Evolutionary conservation across 2,797 vertebrate genomes (phyloP), one percentile per base, ranked within the genome.

Genomic region (Craterocephalus amniculus): DNA sequence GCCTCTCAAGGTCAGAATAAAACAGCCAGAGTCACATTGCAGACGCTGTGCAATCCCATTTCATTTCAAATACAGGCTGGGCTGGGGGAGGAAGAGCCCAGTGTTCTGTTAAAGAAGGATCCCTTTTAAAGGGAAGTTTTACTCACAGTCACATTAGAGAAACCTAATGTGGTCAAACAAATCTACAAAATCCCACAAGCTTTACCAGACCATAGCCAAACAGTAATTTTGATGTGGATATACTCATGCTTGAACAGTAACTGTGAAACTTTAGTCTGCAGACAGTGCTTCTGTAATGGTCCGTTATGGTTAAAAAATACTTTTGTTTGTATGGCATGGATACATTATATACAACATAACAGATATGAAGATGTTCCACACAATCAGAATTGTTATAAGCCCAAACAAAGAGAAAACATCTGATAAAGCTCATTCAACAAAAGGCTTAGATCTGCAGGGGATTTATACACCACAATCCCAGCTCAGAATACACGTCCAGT

Each of bases 1-100:
- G 70, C 58, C 58, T 70, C 51, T 83, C 80, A 86, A 88, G 85
- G 85, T 86, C 85, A 84, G 27, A 73, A 55, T 71, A 38, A 75
- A 84, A 78, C 43, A 70, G 62, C 69, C 48, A 51, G n/a, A 72
- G 70, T 54, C 64, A 58, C 64, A 63, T 57, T 52, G 58, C 32
- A 66, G 56, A 80, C 56, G 49, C 61, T 67, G 80, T 40, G 52
- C 14, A 29, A 32, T 4, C 54, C 49, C 60, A 40, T 45, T 62
- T 70, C 18, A 79, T 69, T 81, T 87, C 18, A 79, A 63, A 58
- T 43, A 43, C 22, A 49, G n/a, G n/a, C n/a, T n/a, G n/a, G 59
- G 67, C 62, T 40, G 35, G 32, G 38, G 56, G 40, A 67, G 56
- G 62, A 63, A 31, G 56, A n/a, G 43, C 26, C 58, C 56, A 63